These are phyloP conservation scores for Temnopleurus reevesii DNA, from an alignment of 53 echinoderm and acorn worm genomes.

Conservation along the genomic window DNA sequence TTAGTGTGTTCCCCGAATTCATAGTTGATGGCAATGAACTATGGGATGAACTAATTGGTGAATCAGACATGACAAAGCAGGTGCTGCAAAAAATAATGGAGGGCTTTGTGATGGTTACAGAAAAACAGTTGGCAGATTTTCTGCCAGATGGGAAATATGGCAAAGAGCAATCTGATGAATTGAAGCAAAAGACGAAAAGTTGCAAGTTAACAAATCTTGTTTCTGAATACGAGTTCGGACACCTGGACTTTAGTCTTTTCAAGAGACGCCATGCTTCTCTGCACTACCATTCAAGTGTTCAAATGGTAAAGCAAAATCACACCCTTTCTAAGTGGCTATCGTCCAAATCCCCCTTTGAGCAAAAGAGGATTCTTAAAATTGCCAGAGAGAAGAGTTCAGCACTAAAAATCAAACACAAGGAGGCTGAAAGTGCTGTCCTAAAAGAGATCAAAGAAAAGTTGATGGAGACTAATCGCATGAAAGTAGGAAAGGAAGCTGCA, in stretches of 20 bases:
- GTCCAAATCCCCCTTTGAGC: background rate
- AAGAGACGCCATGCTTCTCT: too few species aligned
- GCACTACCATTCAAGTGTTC: background rate
- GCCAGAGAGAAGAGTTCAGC: background rate
- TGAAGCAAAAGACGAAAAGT: too few species aligned
- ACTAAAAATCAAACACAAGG: background rate
- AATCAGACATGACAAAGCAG: slow-evolving; percentile 13
- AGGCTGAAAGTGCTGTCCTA: background rate
- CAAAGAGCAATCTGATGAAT: too few species aligned
- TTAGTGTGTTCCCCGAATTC: slow-evolving; percentile 23
- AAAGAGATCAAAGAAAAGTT: background rate
- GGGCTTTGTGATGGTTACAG: slow-evolving; percentile 57
- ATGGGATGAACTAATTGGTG: slow-evolving; percentile 19
- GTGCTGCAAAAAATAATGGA: slow-evolving; percentile 32
- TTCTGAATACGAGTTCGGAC: too few species aligned
- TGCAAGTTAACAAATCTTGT: too few species aligned
- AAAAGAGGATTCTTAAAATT: background rate
- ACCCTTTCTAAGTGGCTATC: background rate
- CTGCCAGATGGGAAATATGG: too few species aligned
- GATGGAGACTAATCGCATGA: background rate
- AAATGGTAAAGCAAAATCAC: background rate
- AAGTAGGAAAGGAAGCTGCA: background rate
- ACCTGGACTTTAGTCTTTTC: too few species aligned
- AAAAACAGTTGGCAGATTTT: slow-evolving; percentile 55
- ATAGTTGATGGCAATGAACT: slow-evolving; percentile 3